These are phyloP conservation scores for Apaloderma vittatum DNA, from an alignment of 2,113 vertebrate genomes.

Conservation along the genomic window DNA sequence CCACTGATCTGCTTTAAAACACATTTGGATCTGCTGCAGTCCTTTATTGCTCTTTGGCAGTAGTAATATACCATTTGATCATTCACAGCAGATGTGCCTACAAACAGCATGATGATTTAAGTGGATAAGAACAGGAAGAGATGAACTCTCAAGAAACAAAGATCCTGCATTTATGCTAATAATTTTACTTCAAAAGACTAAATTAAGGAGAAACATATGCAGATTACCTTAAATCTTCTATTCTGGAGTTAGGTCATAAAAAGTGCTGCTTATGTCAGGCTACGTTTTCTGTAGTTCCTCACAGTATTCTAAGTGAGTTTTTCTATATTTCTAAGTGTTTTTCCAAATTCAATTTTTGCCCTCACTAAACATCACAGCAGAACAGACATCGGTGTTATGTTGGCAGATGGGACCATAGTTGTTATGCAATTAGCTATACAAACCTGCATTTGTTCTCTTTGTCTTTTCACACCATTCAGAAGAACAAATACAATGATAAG, in stretches of 20 bases:
- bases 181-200: background rate
- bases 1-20: background rate
- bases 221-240: background rate
- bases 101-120: background rate
- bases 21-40: background rate
- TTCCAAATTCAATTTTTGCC: background rate
- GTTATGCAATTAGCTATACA: background rate
- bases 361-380: background rate
- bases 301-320: background rate
- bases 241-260: background rate
- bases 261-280: background rate
- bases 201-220: background rate
- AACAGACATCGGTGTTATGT: background rate
- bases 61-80: background rate
- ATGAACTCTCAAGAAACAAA: conserved; percentile 48
- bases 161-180: conserved; percentile 29
- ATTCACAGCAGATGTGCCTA: conserved; percentile 10
- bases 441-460: background rate
- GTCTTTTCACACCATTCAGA: background rate
- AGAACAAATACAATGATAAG: background rate
- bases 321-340: background rate
- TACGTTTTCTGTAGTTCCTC: background rate
- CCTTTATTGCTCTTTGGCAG: background rate
- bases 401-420: background rate
- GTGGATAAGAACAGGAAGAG: conserved; percentile 39